Evolutionary conservation across 2,113 vertebrate species (phyloP), one percentile per base, ranked within the genome.

Genomic region (Hystrix cristata): DNA sequence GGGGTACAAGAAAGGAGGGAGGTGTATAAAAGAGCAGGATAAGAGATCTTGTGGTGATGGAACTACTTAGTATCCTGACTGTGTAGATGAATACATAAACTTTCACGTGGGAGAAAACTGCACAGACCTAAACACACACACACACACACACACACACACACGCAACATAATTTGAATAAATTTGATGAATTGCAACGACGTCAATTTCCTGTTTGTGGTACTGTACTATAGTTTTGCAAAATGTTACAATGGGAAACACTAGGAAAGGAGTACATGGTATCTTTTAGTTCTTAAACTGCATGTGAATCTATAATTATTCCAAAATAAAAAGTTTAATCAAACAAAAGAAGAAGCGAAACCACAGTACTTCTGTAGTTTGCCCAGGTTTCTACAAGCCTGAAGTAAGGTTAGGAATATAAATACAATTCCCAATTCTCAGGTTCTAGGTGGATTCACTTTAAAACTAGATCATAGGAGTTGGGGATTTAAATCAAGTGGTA

Each of bases 241-340:
- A 87, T 87, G 27, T 76, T 93, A 94, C 4, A 87, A 62, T 65
- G 43, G 59, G 23, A 14, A 62, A 78, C 97, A 92, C 16, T n/a
- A 19, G 23, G 38, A 62, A 87, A 93, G 69, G 14, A 9, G 10
- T 91, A 89, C 38, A 71, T 0, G 1, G 1, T 34, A 59, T 83
- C 55, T 93, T 90, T 85, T 86, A 93, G 86, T 95, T 91, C 34
- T 93, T 95, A 78, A 89, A 91, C 9, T 90, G 21, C 53, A 83
- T 18, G 21, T 67, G 25, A 91, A 29, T 80, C 53, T 93, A 80
- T 19, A 74, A 90, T 83, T 87, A 83, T 94, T 90, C 95, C 64
- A 79, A 97, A 95, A 87, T 90, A 59, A 80, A 80, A 78, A 43
- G 27, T 64, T 81, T 80, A 71, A 90, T 72, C 76, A 27, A 57